Evolutionary conservation across 2,888 invertebrate species (phyloP), one percentile per base, ranked within the genome.

Genomic region (Sympetrum striolatum): DNA sequence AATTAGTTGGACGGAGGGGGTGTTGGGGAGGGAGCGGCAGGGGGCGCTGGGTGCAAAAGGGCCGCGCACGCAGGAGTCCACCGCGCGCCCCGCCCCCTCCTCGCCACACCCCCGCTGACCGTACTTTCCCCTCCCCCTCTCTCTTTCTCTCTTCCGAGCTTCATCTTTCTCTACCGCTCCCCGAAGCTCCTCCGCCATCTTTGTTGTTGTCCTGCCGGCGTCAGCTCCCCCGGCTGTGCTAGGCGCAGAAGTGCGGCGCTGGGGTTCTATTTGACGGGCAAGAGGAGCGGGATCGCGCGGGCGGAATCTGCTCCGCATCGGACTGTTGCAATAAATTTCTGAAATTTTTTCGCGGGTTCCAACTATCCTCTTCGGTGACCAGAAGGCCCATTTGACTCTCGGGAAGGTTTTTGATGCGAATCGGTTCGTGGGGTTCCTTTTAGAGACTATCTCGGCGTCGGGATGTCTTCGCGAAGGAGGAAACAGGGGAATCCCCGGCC

Each of bases 81-180:
- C 64, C 64, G 64, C 73, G 73, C 73, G 86, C 86, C 58, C 86
- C 86, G 86, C 86, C 86, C 86, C 58, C 86, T 86, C 58, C 81
- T 86, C 86, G 86, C 86, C 86, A 86, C 86, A 86, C 86, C 86
- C 86, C 86, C 86, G 86, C 86, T 86, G 86, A 86, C 86, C 86
- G 60, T 86, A 37, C 86, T 86, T 86, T 37, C 37, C 86, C 86
- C 60, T 86, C 58, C 31, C 86, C 44, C 53, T 60, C 22, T 60
- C 86, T 86, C 37, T 86, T 31, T 86, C 58, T 58, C 58, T 82
- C 58, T 58, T 58, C 31, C 82, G 53, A 12, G 48, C 81, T 25
- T 48, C 35, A 31, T 82, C 58, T 81, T 48, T 81, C 58, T 18
- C 35, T 35, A 18, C 31, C 53, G 35, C 86, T 86, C 58, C 58